Base-by-base conservation (phyloP, 2,888 invertebrate species). In the Apamea crenata region DNA sequence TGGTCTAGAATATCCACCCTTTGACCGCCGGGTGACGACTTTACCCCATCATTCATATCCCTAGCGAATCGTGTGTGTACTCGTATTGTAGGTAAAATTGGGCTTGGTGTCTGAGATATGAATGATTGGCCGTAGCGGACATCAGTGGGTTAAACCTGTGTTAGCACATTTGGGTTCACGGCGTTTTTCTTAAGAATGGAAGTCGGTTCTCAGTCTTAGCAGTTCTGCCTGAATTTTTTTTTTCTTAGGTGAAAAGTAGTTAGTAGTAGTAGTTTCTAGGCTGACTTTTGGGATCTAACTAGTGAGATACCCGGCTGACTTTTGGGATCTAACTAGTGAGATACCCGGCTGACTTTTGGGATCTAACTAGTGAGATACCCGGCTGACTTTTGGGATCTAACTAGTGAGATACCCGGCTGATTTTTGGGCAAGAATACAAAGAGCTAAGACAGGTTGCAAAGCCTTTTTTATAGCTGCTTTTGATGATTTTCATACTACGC, bases 41-140 rank as follows among this genome's bases (percentile, higher is more conserved):
- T 16, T 14, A 66, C 66, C 21, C 16, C 25, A n/a, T 66, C 56
- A 32, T 65, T 32, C 25, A 59, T 29, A 75, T 70, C 69, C 29
- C 59, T 59, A 29, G 40, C 14, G 56, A 66, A 81, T 83, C 16
- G 25, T 53, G 16, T 56, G 69, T 75, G 44, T n/a, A n/a, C n/a
- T n/a, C n/a, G n/a, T 47, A 44, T 72, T 50, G 14, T 50, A 29
- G 36, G 21, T 21, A 36, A 56, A 82, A 68, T 25, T 47, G 4
- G 53, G 83, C 47, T 61, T 21, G 76, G 56, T 63, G 56, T 47
- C 77, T 69, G 36, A 5, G 47, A 6, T 40, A 61, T 69, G n/a
- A 80, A 61, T 61, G 29, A 59, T 53, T 29, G 44, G 5, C 18
- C 29, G 32, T 47, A 50, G 65, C 50, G 16, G 59, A 47, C 59